phyloP scores from a whole-genome alignment of 2,797 vertebrate genomes.

The Channallabes apus region DNA sequence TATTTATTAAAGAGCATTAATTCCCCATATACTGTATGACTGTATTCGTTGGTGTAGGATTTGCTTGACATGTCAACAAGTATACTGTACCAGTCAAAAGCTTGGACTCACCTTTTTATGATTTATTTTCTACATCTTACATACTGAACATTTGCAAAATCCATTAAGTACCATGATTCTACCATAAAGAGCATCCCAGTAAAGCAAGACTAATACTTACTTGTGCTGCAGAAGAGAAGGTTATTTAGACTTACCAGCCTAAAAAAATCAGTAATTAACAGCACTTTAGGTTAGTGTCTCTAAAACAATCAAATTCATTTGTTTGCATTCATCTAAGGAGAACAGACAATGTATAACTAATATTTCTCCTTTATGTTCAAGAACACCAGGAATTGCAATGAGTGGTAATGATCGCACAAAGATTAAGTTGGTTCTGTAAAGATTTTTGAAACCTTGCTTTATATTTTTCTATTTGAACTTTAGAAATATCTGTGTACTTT shows the following conservation, averaged over 20 bases:
- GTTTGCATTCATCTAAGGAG: background rate
- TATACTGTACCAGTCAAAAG: background rate
- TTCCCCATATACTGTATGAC: background rate
- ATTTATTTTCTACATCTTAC: no score
- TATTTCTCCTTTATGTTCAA: background rate
- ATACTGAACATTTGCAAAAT: no score
- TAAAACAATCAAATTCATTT: background rate
- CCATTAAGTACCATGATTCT: no score
- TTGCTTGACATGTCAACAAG: background rate
- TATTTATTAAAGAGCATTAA: constrained; percentile 36
- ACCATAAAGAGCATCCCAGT: no score
- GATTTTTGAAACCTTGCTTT: background rate
- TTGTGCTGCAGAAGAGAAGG: no score
- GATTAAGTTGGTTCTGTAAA: background rate
- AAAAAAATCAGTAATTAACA: no score
- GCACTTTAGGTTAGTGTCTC: background rate
- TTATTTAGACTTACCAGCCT: no score
- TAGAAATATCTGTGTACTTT: background rate
- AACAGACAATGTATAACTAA: background rate
- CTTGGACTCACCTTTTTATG: no score
- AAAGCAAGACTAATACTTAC: no score
- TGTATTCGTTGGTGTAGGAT: background rate
- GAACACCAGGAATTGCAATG: background rate
- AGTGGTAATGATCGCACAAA: background rate
- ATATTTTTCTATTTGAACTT: background rate